Evolutionary conservation across 2,113 vertebrate species (phyloP).

Genomic region (Martes martes): DNA sequence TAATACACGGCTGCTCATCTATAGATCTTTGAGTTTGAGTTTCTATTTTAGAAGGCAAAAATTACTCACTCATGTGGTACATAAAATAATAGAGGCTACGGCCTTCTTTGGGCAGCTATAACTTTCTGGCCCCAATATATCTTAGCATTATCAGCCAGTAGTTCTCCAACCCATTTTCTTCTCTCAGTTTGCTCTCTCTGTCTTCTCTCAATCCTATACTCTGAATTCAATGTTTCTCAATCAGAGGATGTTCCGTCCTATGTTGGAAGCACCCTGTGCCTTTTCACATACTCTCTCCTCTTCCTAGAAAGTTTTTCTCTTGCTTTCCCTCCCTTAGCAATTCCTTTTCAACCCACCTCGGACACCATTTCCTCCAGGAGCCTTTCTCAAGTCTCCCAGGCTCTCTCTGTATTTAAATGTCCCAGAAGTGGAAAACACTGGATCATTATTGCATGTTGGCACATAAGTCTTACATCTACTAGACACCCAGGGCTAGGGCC

Average conservation of each 20-base stretch:
- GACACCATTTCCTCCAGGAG: neutral
- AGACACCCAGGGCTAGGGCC: neutral
- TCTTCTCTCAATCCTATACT: neutral
- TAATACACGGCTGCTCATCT: neutral
- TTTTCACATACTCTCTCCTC: neutral
- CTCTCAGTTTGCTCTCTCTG: neutral
- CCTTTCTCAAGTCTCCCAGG: neutral
- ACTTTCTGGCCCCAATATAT: neutral
- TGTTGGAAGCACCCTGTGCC: neutral
- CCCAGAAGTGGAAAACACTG: neutral
- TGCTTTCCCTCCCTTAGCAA: neutral
- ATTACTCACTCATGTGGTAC: neutral
- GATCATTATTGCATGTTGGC: neutral
- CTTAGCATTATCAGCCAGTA: neutral
- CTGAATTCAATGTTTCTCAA: neutral
- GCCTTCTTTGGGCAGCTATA: neutral
- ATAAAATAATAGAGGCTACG: neutral
- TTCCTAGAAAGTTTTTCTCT: neutral
- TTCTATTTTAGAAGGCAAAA: slow-evolving; percentile 20
- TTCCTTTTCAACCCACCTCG: neutral
- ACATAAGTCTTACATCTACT: neutral
- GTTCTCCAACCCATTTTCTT: neutral
- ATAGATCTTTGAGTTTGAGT: neutral
- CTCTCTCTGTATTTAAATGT: neutral
- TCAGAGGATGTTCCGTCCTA: neutral